phyloP scores from a whole-genome alignment of 2,888 invertebrate species.

The Syritta pipiens region DNA sequence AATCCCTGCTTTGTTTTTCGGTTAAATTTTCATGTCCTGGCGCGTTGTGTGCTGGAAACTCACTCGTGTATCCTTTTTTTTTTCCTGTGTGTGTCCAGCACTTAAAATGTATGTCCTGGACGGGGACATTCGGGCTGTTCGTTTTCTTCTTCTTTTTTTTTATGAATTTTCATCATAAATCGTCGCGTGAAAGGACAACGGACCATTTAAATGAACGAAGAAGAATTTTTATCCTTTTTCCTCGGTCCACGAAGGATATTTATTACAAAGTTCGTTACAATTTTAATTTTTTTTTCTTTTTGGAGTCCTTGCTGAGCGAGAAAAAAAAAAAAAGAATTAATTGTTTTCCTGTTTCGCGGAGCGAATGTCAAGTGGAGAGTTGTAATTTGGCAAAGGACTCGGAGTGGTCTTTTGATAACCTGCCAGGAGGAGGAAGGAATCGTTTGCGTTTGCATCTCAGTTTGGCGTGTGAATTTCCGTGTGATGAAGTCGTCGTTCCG shows the following conservation, averaged over 20 bases:
- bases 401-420: background rate
- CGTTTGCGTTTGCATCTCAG: too few relatives aligned
- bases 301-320: too few relatives aligned
- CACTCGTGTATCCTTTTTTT: too few relatives aligned
- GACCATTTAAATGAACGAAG: slow-evolving; percentile 22
- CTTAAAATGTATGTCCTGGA: slow-evolving; percentile 18
- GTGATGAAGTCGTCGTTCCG: too few relatives aligned
- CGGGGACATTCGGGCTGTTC: too few relatives aligned
- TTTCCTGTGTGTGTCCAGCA: background rate
- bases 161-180: slow-evolving; percentile 25
- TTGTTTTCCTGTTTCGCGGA: slow-evolving; percentile 30
- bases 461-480: too few relatives aligned
- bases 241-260: slow-evolving; percentile 16
- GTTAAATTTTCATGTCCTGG: too few relatives aligned
- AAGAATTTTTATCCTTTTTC: slow-evolving; percentile 13
- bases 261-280: slow-evolving; percentile 40
- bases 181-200: slow-evolving; percentile 1
- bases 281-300: too few relatives aligned
- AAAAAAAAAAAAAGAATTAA: too few relatives aligned
- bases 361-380: slow-evolving; percentile 26
- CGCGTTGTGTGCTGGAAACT: too few relatives aligned
- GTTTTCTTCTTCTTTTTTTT: too few relatives aligned
- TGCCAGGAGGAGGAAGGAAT: too few relatives aligned
- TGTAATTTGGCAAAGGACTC: background rate
- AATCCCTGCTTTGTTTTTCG: slow-evolving; percentile 29